A percentile compares a stretch with the other conserved stretches of the same genome.
Conservation (phyloP, 2,113 vertebrate genomes). For the Empidonax traillii region DNA sequence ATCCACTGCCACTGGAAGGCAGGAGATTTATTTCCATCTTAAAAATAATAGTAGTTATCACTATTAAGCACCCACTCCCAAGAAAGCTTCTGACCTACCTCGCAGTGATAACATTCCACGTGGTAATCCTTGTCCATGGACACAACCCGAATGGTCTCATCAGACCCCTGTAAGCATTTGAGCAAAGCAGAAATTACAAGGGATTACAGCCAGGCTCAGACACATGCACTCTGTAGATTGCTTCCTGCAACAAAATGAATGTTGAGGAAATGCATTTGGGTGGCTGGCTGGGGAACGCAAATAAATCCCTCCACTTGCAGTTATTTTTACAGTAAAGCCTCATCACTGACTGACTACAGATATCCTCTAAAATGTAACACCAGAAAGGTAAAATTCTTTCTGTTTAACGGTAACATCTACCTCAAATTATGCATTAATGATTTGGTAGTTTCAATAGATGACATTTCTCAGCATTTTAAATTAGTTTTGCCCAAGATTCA, state of each 20-base stretch:
- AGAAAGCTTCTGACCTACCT: constrained; percentile 78
- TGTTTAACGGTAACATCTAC: neutral
- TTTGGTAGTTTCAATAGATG: neutral
- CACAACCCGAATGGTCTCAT: constrained; percentile 95
- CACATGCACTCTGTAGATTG: neutral
- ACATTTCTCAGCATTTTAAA: neutral
- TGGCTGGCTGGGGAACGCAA: neutral
- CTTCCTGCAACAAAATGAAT: neutral
- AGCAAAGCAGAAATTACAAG: neutral
- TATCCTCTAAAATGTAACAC: neutral
- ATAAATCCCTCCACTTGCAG: constrained; percentile 11
- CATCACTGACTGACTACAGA: neutral
- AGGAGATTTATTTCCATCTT: neutral
- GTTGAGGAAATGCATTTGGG: neutral
- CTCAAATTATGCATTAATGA: neutral
- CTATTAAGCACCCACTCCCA: neutral
- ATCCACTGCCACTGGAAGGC: neutral
- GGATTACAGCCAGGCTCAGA: neutral
- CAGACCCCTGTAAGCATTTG: constrained; percentile 84
- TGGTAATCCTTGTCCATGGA: constrained; percentile 98
- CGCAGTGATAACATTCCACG: constrained; percentile 93
- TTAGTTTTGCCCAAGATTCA: neutral
- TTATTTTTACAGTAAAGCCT: neutral
- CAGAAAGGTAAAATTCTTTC: neutral
- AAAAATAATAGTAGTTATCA: neutral